Evolutionary conservation across 2,888 invertebrate genomes (phyloP), one percentile per base, ranked within the genome.

Genomic region (Corbicula japonica): DNA sequence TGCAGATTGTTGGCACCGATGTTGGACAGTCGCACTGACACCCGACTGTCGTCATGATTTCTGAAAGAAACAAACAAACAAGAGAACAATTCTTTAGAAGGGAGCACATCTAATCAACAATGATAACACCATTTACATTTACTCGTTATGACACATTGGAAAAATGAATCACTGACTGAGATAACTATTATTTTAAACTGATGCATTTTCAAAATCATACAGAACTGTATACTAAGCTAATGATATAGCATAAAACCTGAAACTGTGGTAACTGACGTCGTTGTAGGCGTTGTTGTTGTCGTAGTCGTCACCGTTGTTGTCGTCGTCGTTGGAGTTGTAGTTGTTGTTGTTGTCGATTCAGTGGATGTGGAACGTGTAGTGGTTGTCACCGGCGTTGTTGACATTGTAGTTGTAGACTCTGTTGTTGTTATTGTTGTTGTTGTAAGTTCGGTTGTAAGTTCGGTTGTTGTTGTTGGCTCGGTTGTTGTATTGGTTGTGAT

Each of bases 11-110:
- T 32, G 48, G 15, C 12, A 70, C 70, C 0, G n/a, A n/a, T 8
- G 70, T 61, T 12, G 70, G 70, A 52, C 70, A 70, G 0, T 50
- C 48, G 28, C 70, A 70, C 1, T 10, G 23, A 70, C 70, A 70
- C 0, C 28, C 63, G 52, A 28, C 10, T 15, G 15, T 48, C 6
- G 6, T 21, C 15, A n/a, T 48, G 21, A 10, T 15, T 26, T 48
- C 21, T 48, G 18, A 48, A n/a, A 18, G 6, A n/a, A 41, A 41
- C 41, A n/a, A n/a, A n/a, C n/a, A n/a, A n/a, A n/a, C n/a, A n/a
- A n/a, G n/a, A n/a, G n/a, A n/a, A n/a, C n/a, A n/a, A n/a, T n/a
- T n/a, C n/a, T n/a, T n/a, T n/a, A n/a, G n/a, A n/a, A n/a, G n/a
- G n/a, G n/a, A n/a, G n/a, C n/a, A n/a, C n/a, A n/a, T n/a, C n/a